Evolutionary conservation across 2,113 vertebrate species (phyloP).

Genomic region (Anhinga rufa): DNA sequence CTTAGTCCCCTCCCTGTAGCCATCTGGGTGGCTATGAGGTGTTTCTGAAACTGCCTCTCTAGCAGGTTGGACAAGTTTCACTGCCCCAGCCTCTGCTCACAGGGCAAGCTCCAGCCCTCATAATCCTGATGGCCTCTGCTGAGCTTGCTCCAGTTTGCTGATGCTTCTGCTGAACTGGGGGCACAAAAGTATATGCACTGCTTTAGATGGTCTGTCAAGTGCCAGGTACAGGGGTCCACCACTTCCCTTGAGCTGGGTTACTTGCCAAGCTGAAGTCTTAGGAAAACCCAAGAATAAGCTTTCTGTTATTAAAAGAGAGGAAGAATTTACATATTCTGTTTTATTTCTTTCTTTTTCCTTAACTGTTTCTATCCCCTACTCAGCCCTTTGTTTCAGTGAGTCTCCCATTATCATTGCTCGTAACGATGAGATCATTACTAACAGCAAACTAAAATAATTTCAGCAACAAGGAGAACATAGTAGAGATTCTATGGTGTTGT

Average conservation of each 20-base stretch:
- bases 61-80: not conserved
- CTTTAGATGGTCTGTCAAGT: not conserved
- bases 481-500: not conserved
- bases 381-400: not conserved
- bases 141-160: not conserved
- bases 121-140: not conserved
- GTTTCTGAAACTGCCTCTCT: rapidly evolving
- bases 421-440: not conserved
- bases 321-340: not conserved
- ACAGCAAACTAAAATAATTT: not conserved
- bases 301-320: not conserved
- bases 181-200: not conserved
- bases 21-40: not conserved
- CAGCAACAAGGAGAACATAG: not conserved
- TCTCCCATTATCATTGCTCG: not conserved
- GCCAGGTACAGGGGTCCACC: not conserved
- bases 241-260: not conserved
- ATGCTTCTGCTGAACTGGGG: not conserved
- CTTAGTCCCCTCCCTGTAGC: not conserved
- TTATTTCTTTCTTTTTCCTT: not conserved
- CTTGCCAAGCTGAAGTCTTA: not conserved
- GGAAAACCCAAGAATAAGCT: not conserved
- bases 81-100: not conserved
- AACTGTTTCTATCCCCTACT: not conserved
- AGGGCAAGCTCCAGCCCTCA: not conserved